A percentile compares a stretch with the other conserved stretches of the same genome.
Evolutionary conservation across 1,140 invertebrate species (phyloP).

Genomic region (Venturia canescens): DNA sequence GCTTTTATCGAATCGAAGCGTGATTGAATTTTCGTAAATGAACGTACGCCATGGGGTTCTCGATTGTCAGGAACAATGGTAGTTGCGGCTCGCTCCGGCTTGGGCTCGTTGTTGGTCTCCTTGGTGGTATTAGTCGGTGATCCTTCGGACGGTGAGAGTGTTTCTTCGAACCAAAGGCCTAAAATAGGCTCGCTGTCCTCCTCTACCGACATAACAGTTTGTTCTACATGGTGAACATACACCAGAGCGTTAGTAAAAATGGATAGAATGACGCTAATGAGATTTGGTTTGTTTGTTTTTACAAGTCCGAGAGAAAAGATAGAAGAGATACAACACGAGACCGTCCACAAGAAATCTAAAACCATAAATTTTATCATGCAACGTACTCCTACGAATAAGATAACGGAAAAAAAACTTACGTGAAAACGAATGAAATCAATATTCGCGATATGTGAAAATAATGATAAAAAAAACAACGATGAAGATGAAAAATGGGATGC

Average conservation of each 20-base stretch:
- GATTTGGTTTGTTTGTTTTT: constrained; percentile 53
- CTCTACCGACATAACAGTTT: constrained; percentile 75
- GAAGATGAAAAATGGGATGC: constrained; percentile 43
- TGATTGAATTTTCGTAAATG: constrained; percentile 20
- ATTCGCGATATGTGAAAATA: not conserved
- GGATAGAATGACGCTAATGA: constrained; percentile 59
- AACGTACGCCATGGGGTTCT: constrained; percentile 90
- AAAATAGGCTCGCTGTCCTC: constrained; percentile 95
- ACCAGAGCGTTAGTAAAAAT: constrained; percentile 67
- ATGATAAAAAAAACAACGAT: constrained; percentile 16
- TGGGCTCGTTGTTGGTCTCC: constrained; percentile 78
- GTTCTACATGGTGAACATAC: constrained; percentile 70
- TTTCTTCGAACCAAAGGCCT: constrained; percentile 95
- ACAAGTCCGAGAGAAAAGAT: constrained; percentile 31
- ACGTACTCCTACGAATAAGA: not conserved
- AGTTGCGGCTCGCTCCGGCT: constrained; percentile 70
- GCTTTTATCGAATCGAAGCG: too few relatives aligned
- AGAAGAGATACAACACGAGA: constrained; percentile 8
- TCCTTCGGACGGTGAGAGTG: constrained; percentile 86
- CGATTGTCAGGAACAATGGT: constrained; percentile 91
- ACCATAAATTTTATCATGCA: constrained; percentile 22
- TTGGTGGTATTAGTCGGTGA: constrained; percentile 73
- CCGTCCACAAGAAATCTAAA: constrained; percentile 40
- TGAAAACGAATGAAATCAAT: too few relatives aligned
- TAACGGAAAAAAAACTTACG: constrained; percentile 1